Evolutionary conservation across 2,888 invertebrate species (phyloP), one percentile per base, ranked within the genome.

Genomic region (Biston stratarius): DNA sequence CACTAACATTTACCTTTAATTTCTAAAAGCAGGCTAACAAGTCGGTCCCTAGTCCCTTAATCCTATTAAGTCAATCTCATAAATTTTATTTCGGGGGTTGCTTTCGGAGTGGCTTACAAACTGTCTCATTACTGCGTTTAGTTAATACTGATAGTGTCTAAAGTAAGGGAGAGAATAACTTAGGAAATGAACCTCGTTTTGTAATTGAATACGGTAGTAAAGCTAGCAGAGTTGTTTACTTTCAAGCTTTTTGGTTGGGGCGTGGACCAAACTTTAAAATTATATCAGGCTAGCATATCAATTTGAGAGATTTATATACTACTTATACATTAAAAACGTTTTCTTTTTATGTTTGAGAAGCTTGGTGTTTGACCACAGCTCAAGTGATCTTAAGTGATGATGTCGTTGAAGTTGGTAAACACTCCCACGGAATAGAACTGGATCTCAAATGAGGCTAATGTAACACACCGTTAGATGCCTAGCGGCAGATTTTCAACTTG

Each of bases 81-180:
- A 83, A 83, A 85, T 85, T 85, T 81, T 79, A 82, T 84, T 83
- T 76, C 72, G 76, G 74, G 79, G 78, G 74, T 71, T 72, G 72
- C 71, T 74, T 67, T 73, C 70, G 53, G 74, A 75, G 76, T 75
- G 76, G 82, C 80, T 82, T 85, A 82, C 82, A 79, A 83, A 85
- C 81, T 78, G 82, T 78, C 83, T 85, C 81, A 83, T 85, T 85
- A 84, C 72, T 55, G 75, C 80, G 74, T 82, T 83, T 78, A 80
- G 83, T 81, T 79, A 75, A 79, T 75, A 77, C 77, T 75, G 81
- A 83, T 83, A 83, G 81, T 82, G 80, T 74, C 75, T 73, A 53
- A 64, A 70, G 61, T 67, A 69, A 65, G 69, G 62, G 57, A 36
- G 51, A 40, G 38, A 58, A 24, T 58, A 59, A 68, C 63, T 68